These are phyloP conservation scores for Nycteola revayana DNA, from an alignment of 2,888 invertebrate genomes.

Conservation along the genomic window DNA sequence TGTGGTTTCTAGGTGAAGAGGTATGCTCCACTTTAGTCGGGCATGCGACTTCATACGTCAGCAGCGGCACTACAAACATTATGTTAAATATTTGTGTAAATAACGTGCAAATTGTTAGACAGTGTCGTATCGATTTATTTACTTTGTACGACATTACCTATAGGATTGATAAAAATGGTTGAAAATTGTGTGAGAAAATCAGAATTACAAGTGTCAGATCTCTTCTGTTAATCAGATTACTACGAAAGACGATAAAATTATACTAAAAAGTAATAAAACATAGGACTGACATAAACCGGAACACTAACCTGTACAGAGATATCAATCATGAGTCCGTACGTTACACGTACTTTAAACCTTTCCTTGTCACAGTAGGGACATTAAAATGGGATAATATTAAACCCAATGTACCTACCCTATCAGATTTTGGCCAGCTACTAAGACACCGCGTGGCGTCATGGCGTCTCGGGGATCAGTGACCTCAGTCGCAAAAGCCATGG, in stretches of 20 bases:
- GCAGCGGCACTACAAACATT: slow-evolving; percentile 37
- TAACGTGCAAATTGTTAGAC: slow-evolving; percentile 37
- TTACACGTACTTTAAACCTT: slow-evolving; percentile 2
- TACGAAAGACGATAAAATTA: no score
- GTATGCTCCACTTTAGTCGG: slow-evolving; percentile 36
- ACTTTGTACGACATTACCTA: slow-evolving; percentile 6
- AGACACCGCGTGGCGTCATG: slow-evolving; percentile 46
- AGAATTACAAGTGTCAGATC: no score
- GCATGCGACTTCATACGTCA: slow-evolving; percentile 39
- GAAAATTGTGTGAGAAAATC: no score
- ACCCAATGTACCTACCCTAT: slow-evolving; percentile 30
- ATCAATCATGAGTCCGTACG: no score
- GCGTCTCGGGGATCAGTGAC: slow-evolving; percentile 61
- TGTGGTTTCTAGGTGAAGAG: slow-evolving; percentile 20
- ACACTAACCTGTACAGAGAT: no score
- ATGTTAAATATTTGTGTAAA: slow-evolving; percentile 45
- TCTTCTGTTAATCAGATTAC: no score
- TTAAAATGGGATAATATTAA: slow-evolving; percentile 20
- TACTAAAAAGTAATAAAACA: no score
- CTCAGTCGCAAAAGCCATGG: slow-evolving; percentile 48
- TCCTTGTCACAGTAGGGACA: slow-evolving; percentile 11
- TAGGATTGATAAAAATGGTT: no score
- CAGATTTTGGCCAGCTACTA: slow-evolving; percentile 34
- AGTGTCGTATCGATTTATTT: slow-evolving; percentile 17
- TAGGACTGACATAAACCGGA: no score